Base-by-base conservation (phyloP, 1,140 invertebrate genomes). In the Dinothrombium tinctorium region DNA sequence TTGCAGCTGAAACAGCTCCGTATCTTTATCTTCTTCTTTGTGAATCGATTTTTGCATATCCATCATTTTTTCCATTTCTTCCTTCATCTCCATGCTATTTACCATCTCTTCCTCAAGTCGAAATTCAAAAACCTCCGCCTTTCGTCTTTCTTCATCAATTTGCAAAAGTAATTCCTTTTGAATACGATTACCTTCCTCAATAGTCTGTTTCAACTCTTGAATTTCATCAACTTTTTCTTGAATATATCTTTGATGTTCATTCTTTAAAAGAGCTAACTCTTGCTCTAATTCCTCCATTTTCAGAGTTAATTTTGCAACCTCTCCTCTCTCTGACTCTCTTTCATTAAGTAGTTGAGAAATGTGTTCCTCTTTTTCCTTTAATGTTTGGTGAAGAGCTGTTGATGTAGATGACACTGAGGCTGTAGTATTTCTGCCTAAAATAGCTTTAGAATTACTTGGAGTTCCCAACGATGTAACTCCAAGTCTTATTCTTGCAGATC, bases 331-430 rank as follows among this genome's bases (percentile, higher is more conserved):
- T 45, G 89, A 55, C 53, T 94, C 84, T 40, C 81, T 60, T 55
- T 92, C 84, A 44, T 75, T 75, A 55, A 89, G 67, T 31, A 94
- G 63, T 51, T 79, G 71, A 53, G 87, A 81, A 49, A 94, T 75
- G 52, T 92, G 81, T 45, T 79, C 72, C 54, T 89, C 79, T 56
- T 89, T 94, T 57, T 90, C 83, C 55, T 79, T 76, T 42, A 92
- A 59, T 21, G 79, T 62, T 56, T 89, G 82, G 82, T 92, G 55
- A 26, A 58, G 37, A 25, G 40, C 40, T 31, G 36, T 44, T 42
- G 41, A 40, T 41, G 41, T 40, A 28, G 48, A 33, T 11, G 45
- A 29, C 33, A 40, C 31, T 28, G 24, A 35, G 36, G 14, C 23
- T 23, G 8, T n/a, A 7, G 11, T 31, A 2, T 7, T 17, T 6